Base-by-base conservation (phyloP, 2,797 vertebrate genomes). In the Eleutherodactylus coqui region DNA sequence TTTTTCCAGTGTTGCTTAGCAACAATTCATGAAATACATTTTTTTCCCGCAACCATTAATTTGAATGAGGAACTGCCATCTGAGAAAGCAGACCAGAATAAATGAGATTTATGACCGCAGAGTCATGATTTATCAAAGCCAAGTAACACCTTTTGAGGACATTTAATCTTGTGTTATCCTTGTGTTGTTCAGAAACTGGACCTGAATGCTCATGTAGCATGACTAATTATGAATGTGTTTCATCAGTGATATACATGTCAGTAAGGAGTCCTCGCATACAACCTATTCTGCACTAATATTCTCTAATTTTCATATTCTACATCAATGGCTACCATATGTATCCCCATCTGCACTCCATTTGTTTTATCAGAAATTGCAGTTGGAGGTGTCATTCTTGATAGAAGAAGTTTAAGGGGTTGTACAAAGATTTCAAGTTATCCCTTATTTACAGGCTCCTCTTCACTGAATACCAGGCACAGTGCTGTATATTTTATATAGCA, bases 121-220 rank as follows among this genome's bases (percentile, higher is more conserved):
- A 55, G 21, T 29, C 27, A 29, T 13, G 11, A 38, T 38, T 24
- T 69, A 38, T 69, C 64, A 69, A 41, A 36, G 29, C 1, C 19
- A 41, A 41, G 10, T 41, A 9, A 70, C 67, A 70, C 36, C 19
- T 69, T 69, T 24, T 9, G 6, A 38, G 64, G 8, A 34, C 34
- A 69, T 69, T 69, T 69, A 41, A 11, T 69, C 64, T 38, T 69
- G 9, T 43, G 67, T 70, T 21, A 41, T 21, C 67, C 67, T 41
- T 41, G 67, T 70, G 36, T 70, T 70, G 67, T 70, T 10, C 41
- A 70, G 67, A 41, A 14, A 70, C 36, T n/a, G 38, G 41, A 45
- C 79, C 47, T 24, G 34, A 67, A 64, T 29, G 16, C 64, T 32
- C 60, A 70, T 41, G n/a, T 70, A 41, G 67, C 67, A 70, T 70